phyloP scores from a whole-genome alignment of 2,888 invertebrate species.

The Noctua fimbriata region DNA sequence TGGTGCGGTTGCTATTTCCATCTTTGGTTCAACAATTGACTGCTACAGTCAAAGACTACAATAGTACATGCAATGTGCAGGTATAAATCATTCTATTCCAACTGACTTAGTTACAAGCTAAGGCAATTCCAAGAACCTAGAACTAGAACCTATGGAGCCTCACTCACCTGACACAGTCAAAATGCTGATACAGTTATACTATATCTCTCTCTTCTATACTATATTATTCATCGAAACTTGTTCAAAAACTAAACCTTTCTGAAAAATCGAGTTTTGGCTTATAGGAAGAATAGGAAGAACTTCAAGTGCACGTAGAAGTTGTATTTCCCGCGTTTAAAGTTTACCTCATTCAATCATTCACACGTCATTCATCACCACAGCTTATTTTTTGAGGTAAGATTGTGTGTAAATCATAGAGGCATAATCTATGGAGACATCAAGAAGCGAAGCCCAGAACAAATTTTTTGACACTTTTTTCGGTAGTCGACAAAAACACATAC shows the following conservation, averaged over 20 bases:
- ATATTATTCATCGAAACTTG: not conserved
- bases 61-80: too few relatives aligned
- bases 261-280: not conserved
- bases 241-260: not conserved
- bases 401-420: not conserved
- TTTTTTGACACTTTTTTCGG: not conserved
- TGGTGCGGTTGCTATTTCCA: not conserved
- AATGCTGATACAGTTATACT: too few relatives aligned
- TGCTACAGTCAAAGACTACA: not conserved
- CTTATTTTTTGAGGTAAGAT: not conserved
- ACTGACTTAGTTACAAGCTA: not conserved
- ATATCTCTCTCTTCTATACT: too few relatives aligned
- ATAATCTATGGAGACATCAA: not conserved
- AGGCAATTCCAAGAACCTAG: not conserved
- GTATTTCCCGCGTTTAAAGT: slow-evolving; percentile 18
- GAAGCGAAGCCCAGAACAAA: not conserved
- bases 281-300: not conserved
- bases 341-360: not conserved
- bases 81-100: not conserved
- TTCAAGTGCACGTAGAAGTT: slow-evolving; percentile 12
- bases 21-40: not conserved
- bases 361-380: slow-evolving; percentile 15
- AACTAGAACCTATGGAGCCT: too few relatives aligned
- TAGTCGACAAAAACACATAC: too few relatives aligned
- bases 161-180: not conserved